phyloP scores from a whole-genome alignment of 2,888 invertebrate species.

The Yponomeuta evonymella region DNA sequence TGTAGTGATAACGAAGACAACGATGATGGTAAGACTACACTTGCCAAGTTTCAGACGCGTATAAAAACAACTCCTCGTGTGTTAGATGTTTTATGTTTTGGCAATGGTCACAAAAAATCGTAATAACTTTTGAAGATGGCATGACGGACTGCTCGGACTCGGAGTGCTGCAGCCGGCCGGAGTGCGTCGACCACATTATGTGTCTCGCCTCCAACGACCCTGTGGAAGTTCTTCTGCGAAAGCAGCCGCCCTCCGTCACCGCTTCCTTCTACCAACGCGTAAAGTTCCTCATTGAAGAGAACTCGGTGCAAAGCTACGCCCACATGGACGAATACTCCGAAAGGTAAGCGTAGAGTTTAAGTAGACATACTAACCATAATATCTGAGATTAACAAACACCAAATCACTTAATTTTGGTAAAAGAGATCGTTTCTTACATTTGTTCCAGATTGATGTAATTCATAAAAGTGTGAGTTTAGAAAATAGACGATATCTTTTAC shows the following conservation, averaged over 20 bases:
- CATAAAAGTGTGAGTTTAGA: background rate
- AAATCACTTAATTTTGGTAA: conserved; percentile 58
- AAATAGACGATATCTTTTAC: conserved; percentile 52
- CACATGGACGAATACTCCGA: conserved; percentile 98
- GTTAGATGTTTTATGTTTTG: conserved; percentile 25
- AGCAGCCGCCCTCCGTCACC: conserved; percentile 97
- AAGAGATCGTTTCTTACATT: conserved; percentile 46
- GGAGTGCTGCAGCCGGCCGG: conserved; percentile 94
- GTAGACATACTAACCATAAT: conserved; percentile 21
- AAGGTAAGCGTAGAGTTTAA: conserved; percentile 82
- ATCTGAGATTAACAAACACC: conserved; percentile 45
- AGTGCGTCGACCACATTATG: conserved; percentile 93
- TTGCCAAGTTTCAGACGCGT: conserved; percentile 7
- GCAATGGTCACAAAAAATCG: conserved; percentile 36
- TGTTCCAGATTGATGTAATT: background rate
- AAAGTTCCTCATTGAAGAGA: conserved; percentile 98
- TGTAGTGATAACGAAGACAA: conserved; percentile 98
- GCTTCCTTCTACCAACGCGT: conserved; percentile 98
- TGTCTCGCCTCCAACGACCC: conserved; percentile 98
- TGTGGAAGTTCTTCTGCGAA: conserved; percentile 94
- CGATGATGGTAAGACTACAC: conserved; percentile 88
- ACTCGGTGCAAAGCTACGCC: conserved; percentile 98
- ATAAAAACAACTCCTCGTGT: background rate
- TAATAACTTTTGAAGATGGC: conserved; percentile 85
- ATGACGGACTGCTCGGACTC: conserved; percentile 99